Percentiles rank a stretch among this genome's conserved stretches.
phyloP scores from a whole-genome alignment of 1,140 invertebrate genomes.

The Drosophila parabipectinata region DNA sequence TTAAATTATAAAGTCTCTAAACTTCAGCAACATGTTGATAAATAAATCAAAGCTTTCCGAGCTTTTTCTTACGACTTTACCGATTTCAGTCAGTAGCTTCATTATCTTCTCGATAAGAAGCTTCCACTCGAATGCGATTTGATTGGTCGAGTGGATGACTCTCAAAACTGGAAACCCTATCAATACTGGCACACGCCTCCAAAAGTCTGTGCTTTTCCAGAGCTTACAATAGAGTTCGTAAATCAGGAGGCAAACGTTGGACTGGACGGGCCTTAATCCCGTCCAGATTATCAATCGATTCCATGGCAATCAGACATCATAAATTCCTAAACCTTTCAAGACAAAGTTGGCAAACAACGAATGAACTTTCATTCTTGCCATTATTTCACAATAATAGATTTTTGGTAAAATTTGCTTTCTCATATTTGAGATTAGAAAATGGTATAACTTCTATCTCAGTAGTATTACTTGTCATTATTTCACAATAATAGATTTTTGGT shows the following conservation, averaged over 20 bases:
- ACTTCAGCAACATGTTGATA: constrained; percentile 16
- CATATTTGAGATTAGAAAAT: background rate
- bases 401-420: background rate
- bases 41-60: constrained; percentile 10
- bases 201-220: constrained; percentile 26
- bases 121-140: constrained; percentile 11
- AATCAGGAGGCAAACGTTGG: constrained; percentile 23
- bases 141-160: constrained; percentile 35
- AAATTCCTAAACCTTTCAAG: constrained; percentile 20
- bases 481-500: background rate
- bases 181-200: constrained; percentile 41
- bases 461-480: constrained; percentile 15
- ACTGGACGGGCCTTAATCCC: constrained; percentile 20
- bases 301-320: constrained; percentile 21
- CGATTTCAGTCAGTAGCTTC: background rate
- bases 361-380: constrained; percentile 18
- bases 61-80: constrained; percentile 8
- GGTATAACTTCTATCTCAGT: too few species aligned
- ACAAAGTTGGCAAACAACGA: background rate
- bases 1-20: background rate
- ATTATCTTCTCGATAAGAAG: constrained; percentile 19
- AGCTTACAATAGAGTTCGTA: constrained; percentile 20
- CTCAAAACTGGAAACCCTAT: constrained; percentile 12
- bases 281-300: constrained; percentile 15
- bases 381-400: constrained; percentile 12